A percentile compares a stretch with the other conserved stretches of the same genome.
phyloP scores from a whole-genome alignment of 92 coral and sea anemone species.

The Desmophyllum pertusum region DNA sequence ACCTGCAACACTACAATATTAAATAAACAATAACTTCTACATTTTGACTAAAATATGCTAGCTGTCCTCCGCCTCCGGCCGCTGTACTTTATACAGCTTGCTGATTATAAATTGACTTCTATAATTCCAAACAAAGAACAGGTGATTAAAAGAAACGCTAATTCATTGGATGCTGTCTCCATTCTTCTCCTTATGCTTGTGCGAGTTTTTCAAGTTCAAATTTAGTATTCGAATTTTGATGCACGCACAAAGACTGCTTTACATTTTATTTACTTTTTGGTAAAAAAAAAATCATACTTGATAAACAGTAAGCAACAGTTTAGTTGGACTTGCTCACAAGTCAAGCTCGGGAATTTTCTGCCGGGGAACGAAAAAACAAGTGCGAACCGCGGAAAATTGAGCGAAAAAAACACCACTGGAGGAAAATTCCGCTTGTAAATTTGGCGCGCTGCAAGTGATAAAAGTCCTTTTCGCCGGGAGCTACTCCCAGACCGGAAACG shows the following conservation, averaged over 20 bases:
- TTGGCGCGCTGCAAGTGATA: too few relatives aligned
- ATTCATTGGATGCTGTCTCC: background rate
- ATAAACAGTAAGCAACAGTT: background rate
- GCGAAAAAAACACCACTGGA: too few relatives aligned
- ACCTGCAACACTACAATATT: background rate
- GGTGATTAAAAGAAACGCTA: background rate
- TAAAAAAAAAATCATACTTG: background rate
- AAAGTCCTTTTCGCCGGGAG: too few relatives aligned
- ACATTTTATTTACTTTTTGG: background rate
- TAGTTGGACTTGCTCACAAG: too few relatives aligned
- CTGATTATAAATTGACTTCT: background rate
- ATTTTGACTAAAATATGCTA: too few relatives aligned
- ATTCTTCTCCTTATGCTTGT: background rate
- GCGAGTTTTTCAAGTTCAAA: background rate
- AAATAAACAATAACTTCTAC: background rate
- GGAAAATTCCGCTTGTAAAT: too few relatives aligned
- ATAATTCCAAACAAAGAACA: background rate
- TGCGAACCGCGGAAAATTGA: too few relatives aligned
- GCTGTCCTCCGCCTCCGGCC: background rate
- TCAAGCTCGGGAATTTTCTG: too few relatives aligned
- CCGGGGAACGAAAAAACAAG: too few relatives aligned
- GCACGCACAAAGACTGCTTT: too few relatives aligned
- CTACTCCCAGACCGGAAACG: too few relatives aligned
- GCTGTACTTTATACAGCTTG: background rate
- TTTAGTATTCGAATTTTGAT: background rate